phyloP scores from a whole-genome alignment of 2,113 vertebrate genomes.

The Stegastes partitus region DNA sequence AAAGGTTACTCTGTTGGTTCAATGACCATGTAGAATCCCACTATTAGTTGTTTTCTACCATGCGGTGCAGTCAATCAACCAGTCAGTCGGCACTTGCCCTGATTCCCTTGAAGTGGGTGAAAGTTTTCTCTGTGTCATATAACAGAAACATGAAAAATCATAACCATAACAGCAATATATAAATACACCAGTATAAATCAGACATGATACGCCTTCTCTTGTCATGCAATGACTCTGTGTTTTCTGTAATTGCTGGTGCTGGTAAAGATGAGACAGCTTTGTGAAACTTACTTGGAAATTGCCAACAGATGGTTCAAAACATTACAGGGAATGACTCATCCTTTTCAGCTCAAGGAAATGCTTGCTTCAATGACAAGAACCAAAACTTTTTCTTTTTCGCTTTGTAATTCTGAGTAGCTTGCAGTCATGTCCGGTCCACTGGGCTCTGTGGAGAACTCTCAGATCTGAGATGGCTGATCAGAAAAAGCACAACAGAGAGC shows the following conservation, averaged over 20 bases:
- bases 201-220: conserved; percentile 25
- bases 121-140: too few species aligned
- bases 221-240: conserved; percentile 46
- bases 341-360: conserved; percentile 52
- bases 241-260: conserved; percentile 56
- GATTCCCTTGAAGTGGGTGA: too few species aligned
- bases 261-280: conserved; percentile 66
- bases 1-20: too few species aligned
- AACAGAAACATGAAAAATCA: too few species aligned
- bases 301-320: conserved; percentile 68
- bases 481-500: conserved; percentile 8
- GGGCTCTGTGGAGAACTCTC: conserved; percentile 33
- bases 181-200: neutral
- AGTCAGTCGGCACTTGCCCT: too few species aligned
- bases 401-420: conserved; percentile 56
- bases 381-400: conserved; percentile 39
- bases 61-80: too few species aligned
- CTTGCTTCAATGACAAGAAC: conserved; percentile 56
- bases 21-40: too few species aligned
- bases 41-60: too few species aligned
- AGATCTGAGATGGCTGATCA: conserved; percentile 29
- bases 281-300: conserved; percentile 69
- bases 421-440: conserved; percentile 49
- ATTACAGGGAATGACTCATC: conserved; percentile 70
- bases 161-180: neutral